Base-by-base conservation (phyloP, 2,797 vertebrate species). In the Coccyzus lansbergi region DNA sequence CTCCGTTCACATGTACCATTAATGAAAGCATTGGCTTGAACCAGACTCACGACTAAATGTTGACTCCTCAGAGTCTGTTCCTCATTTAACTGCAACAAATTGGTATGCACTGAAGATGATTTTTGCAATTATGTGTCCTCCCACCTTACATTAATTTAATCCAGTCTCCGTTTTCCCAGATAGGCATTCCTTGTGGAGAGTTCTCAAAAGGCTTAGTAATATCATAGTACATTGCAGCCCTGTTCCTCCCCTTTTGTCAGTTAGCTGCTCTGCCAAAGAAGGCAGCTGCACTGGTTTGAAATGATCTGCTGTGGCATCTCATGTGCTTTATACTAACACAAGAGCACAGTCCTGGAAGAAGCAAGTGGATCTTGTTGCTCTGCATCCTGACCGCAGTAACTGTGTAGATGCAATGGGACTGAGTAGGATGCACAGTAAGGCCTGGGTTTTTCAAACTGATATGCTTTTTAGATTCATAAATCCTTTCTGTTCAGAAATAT, bases 1-100 rank as follows among this genome's bases (percentile, higher is more conserved):
- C 48, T 76, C 40, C 31, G 51, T 49, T 56, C 28, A 0, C 44
- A 84, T 4, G 18, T 36, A 74, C 6, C 2, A 6, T 51, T 82
- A 90, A 86, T 62, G 71, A 92, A 87, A 93, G 83, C 28, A 48
- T 8, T 86, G 86, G 10, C 15, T 86, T 79, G 63, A 82, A 81
- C 69, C 20, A 81, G 60, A 52, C 48, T 79, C 17, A 76, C 24
- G 22, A 72, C 18, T 72, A 92, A 87, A 40, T 53, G 26, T 60
- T 94, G 44, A 53, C 36, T 65, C 42, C 20, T 63, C 33, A 38
- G 42, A 72, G 48, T 33, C 38, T 82, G 42, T 56, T 52, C 26
- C 44, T 15, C 33, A 42, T 67, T 86, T 76, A 93, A 82, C 48
- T 33, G 28, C 48, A 86, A 64, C 11, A 48, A 25, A 28, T 10